Evolutionary conservation across 2,888 invertebrate species (phyloP).

Genomic region (Trichacis sp.): DNA sequence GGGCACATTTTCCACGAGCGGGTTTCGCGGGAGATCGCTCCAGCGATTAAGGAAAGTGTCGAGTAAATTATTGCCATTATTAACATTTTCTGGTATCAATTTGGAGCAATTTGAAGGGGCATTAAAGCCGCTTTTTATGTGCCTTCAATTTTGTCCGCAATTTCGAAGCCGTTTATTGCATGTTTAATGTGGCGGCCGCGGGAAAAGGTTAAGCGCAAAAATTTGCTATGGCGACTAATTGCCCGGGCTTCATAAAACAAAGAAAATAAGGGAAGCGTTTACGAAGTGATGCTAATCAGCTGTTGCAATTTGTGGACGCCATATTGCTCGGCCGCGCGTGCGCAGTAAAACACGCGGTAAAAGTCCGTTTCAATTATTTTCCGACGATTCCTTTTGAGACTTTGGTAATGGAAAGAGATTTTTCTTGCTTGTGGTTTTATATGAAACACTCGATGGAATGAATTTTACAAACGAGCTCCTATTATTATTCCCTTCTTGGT

Average conservation of each 20-base stretch:
- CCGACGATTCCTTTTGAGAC: too few species aligned
- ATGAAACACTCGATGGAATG: too few species aligned
- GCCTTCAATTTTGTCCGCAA: background rate
- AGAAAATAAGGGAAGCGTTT: background rate
- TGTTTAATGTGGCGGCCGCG: background rate
- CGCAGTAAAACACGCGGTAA: too few species aligned
- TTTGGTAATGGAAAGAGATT: too few species aligned
- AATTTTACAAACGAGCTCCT: too few species aligned
- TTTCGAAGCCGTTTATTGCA: background rate
- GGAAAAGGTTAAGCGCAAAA: background rate
- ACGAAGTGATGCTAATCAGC: constrained; percentile 1
- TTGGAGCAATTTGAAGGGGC: background rate
- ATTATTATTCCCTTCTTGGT: too few species aligned
- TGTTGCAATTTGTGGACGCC: background rate
- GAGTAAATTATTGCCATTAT: background rate
- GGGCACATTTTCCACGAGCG: too few species aligned
- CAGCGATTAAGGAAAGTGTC: background rate
- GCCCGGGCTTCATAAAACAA: background rate
- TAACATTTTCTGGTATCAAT: background rate
- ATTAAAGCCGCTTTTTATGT: background rate
- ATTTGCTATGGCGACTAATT: background rate
- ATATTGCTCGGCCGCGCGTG: background rate
- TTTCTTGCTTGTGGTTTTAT: too few species aligned
- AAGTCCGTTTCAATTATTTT: too few species aligned
- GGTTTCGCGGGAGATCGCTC: too few species aligned